A percentile compares a stretch with the other conserved stretches of the same genome.
These are phyloP conservation scores for Corythornis vintsioides DNA, from an alignment of 2,113 vertebrate genomes.

Conservation along the genomic window DNA sequence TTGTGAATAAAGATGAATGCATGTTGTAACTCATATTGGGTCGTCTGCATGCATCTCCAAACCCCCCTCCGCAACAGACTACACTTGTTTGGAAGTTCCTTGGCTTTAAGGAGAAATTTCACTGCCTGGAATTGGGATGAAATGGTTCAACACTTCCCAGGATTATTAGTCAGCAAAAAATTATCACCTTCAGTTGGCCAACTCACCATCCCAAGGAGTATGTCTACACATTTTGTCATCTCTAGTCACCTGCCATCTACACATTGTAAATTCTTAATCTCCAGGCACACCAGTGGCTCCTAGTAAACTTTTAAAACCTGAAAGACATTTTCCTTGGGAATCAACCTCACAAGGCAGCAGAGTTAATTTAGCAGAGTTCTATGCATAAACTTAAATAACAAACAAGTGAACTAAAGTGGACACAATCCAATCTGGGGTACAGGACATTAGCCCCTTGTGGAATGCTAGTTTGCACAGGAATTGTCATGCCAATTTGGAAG, in stretches of 20 bases:
- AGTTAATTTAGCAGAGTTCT: neutral
- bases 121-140: neutral
- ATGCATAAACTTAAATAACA: neutral
- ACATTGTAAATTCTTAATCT: neutral
- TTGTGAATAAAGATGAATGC: too few species aligned
- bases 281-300: neutral
- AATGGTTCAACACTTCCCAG: neutral
- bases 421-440: neutral
- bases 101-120: neutral
- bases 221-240: neutral
- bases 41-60: too few species aligned
- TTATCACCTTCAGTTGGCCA: neutral
- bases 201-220: neutral
- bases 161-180: neutral
- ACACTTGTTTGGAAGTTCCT: neutral
- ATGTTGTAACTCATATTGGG: too few species aligned
- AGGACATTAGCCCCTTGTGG: neutral
- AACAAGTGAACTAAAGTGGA: neutral
- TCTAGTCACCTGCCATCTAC: neutral
- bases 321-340: neutral
- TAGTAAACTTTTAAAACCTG: neutral
- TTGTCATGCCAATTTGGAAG: neutral
- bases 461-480: neutral
- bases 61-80: too few species aligned
- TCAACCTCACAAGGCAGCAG: neutral